Percentiles rank a stretch among this genome's conserved stretches.
phyloP scores from a whole-genome alignment of 1,140 invertebrate genomes.

The Drosophila novamexicana region DNA sequence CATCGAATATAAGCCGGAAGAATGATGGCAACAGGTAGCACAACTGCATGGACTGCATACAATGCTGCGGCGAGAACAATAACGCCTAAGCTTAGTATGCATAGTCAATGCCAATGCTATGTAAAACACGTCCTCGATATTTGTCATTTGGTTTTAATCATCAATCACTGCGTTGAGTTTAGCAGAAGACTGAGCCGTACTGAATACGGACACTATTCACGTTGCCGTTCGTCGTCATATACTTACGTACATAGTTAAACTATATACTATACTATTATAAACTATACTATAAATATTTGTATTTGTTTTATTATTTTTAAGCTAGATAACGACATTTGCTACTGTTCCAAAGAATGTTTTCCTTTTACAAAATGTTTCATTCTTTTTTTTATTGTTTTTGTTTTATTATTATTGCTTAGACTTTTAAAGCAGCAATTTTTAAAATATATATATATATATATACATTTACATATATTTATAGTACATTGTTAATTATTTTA shows the following conservation, averaged over 20 bases:
- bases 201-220: conserved; percentile 71
- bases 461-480: conserved; percentile 16
- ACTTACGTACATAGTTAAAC: conserved; percentile 60
- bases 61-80: conserved; percentile 84
- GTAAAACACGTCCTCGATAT: conserved; percentile 40
- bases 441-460: not conserved
- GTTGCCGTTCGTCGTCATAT: conserved; percentile 75
- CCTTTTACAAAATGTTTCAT: conserved; percentile 25
- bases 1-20: conserved; percentile 78
- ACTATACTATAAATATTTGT: conserved; percentile 21
- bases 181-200: conserved; percentile 78
- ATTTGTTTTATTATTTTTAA: conserved; percentile 56
- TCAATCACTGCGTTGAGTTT: conserved; percentile 60
- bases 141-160: conserved; percentile 40
- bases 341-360: conserved; percentile 72
- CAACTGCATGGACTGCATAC: conserved; percentile 84
- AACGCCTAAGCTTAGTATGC: conserved; percentile 75
- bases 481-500: conserved; percentile 69
- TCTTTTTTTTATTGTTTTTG: conserved; percentile 44
- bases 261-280: conserved; percentile 36
- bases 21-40: conserved; percentile 84
- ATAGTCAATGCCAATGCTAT: conserved; percentile 42
- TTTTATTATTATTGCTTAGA: conserved; percentile 52
- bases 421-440: conserved; percentile 57
- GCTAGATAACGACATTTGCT: conserved; percentile 52